Percentiles rank a stretch among this genome's conserved stretches.
phyloP scores from a whole-genome alignment of 1,140 invertebrate species.

The Orius insidiosus region DNA sequence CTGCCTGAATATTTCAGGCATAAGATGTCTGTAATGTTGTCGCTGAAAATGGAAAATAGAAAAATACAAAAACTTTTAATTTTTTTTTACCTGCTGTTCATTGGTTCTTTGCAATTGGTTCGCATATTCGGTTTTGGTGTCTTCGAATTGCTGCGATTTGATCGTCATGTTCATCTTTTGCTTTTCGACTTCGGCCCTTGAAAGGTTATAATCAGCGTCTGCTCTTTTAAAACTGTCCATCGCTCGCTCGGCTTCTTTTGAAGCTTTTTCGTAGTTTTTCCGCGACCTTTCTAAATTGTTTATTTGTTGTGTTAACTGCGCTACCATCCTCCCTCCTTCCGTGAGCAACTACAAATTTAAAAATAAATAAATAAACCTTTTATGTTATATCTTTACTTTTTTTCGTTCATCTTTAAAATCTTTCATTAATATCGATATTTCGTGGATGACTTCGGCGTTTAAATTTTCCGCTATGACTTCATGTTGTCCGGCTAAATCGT shows the following conservation, averaged over 20 bases:
- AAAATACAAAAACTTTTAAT: background rate
- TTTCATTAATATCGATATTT: slow-evolving; percentile 69
- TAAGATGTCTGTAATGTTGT: slow-evolving; percentile 62
- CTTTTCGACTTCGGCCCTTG: slow-evolving; percentile 85
- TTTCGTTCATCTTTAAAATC: slow-evolving; percentile 83
- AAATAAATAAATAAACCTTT: background rate
- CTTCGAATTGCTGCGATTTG: slow-evolving; percentile 80
- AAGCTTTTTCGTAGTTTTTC: slow-evolving; percentile 87
- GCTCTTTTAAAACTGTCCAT: slow-evolving; percentile 83
- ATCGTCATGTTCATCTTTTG: slow-evolving; percentile 68
- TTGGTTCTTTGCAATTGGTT: slow-evolving; percentile 91
- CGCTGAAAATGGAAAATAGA: slow-evolving; percentile 26
- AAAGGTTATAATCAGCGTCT: slow-evolving; percentile 87
- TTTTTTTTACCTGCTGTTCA: slow-evolving; percentile 50
- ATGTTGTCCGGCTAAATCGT: slow-evolving; percentile 89
- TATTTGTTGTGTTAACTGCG: slow-evolving; percentile 53
- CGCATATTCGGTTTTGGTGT: slow-evolving; percentile 92
- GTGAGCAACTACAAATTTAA: slow-evolving; percentile 40
- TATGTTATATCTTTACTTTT: slow-evolving; percentile 39
- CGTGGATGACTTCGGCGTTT: slow-evolving; percentile 65
- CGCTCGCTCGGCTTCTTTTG: slow-evolving; percentile 77
- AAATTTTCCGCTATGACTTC: slow-evolving; percentile 92
- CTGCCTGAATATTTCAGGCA: slow-evolving; percentile 75
- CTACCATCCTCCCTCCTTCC: slow-evolving; percentile 70
- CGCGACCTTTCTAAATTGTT: slow-evolving; percentile 69